A percentile compares a stretch with the other conserved stretches of the same genome.
Evolutionary conservation across 2,797 vertebrate species (phyloP).

Genomic region (Phyllotis vaccarum): DNA sequence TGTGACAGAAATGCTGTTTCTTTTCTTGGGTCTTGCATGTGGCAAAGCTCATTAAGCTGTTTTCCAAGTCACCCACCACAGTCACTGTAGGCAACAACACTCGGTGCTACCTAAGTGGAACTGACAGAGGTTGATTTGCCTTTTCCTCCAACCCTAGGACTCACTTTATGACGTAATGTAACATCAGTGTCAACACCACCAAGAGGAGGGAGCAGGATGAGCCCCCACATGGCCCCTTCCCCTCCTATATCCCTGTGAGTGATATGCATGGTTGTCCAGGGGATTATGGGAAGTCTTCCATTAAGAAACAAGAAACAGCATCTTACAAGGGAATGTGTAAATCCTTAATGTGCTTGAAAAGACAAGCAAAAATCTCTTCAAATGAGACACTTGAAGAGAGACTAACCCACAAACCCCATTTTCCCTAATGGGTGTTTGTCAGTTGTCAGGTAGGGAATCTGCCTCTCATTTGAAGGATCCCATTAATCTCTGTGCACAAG

Average conservation of each 20-base stretch:
- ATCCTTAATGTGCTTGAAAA: slow-evolving; percentile 10
- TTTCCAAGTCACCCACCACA: background rate
- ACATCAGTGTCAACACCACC: background rate
- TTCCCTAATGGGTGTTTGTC: background rate
- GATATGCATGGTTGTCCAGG: background rate
- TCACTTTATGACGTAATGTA: background rate
- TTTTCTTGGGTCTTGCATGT: background rate
- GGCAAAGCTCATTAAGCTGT: slow-evolving; percentile 10
- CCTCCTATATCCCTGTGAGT: background rate
- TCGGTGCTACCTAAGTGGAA: background rate
- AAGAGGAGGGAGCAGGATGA: background rate
- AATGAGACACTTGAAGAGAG: slow-evolving; percentile 5
- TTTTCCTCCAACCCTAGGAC: background rate
- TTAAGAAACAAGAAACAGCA: background rate
- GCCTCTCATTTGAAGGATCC: background rate
- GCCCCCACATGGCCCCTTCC: background rate
- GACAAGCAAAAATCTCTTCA: background rate
- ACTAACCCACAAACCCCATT: background rate
- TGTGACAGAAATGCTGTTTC: background rate
- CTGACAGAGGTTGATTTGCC: background rate
- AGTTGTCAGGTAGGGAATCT: background rate
- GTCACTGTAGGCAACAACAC: background rate
- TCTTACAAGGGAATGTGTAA: background rate
- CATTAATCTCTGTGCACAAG: background rate
- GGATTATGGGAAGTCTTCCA: background rate